phyloP scores from a whole-genome alignment of 2,888 invertebrate genomes.

The Agriopis aurantiaria region DNA sequence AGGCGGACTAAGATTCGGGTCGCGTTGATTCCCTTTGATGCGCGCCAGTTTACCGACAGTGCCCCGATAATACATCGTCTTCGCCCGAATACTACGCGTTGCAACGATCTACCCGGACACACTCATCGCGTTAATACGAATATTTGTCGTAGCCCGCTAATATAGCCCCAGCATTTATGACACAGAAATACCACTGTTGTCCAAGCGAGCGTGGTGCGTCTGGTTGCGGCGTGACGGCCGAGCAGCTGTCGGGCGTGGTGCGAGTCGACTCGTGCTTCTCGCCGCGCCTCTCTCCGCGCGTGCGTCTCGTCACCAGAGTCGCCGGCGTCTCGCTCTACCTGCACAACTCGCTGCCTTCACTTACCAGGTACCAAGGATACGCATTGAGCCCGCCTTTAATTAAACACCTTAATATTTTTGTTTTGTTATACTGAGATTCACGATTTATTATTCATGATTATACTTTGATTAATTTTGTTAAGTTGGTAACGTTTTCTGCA shows the following conservation, averaged over 20 bases:
- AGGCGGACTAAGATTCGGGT: too few species aligned
- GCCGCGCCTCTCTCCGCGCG: constrained; percentile 63
- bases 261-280: constrained; percentile 83
- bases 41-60: too few species aligned
- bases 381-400: neutral
- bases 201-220: constrained; percentile 17
- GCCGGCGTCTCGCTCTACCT: constrained; percentile 56
- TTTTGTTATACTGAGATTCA: neutral
- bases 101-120: too few species aligned
- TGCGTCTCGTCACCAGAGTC: constrained; percentile 52
- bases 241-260: constrained; percentile 71
- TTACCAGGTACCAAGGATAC: constrained; percentile 55
- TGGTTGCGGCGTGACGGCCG: constrained; percentile 55
- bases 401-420: neutral
- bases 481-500: constrained; percentile 34
- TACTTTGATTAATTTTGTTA: neutral
- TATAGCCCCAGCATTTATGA: too few species aligned
- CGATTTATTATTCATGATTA: too few species aligned
- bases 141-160: too few species aligned
- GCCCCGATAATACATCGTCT: too few species aligned
- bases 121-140: too few species aligned
- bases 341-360: constrained; percentile 63
- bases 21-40: too few species aligned
- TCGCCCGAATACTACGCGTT: too few species aligned
- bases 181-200: constrained; percentile 35